phyloP scores from a whole-genome alignment of 37 sponge, comb jelly and placozoan species.

The Eunapius fragilis region DNA sequence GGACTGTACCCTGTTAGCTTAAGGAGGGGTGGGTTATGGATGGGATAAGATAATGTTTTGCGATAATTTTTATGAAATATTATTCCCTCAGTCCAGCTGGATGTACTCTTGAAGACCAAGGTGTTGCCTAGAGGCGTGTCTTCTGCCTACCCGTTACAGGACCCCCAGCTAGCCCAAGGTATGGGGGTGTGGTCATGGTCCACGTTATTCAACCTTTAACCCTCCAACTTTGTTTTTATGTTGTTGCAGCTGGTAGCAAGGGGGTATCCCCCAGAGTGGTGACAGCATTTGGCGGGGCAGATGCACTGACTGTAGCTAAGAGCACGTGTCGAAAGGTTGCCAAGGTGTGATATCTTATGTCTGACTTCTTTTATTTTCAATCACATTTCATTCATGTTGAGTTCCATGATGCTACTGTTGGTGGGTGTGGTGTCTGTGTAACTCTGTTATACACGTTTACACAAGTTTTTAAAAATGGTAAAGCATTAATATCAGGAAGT shows the following conservation, averaged over 20 bases:
- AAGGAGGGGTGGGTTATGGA: too few species aligned
- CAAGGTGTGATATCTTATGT: neutral
- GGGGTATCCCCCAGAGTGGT: neutral
- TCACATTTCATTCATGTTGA: neutral
- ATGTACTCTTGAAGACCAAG: constrained; percentile 8
- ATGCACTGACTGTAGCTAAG: neutral
- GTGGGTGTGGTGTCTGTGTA: too few species aligned
- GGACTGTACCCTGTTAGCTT: too few species aligned
- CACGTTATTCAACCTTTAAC: neutral
- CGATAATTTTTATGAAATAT: neutral
- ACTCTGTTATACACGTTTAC: too few species aligned
- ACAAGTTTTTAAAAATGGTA: too few species aligned
- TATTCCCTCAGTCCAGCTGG: constrained; percentile 19
- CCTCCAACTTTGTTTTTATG: neutral
- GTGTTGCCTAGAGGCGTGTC: constrained; percentile 31
- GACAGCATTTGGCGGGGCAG: neutral
- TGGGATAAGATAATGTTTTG: too few species aligned
- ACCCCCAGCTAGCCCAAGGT: neutral
- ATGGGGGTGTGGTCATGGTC: neutral
- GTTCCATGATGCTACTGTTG: too few species aligned
- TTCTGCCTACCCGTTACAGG: constrained; percentile 10
- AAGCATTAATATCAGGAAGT: too few species aligned
- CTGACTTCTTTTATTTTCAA: neutral
- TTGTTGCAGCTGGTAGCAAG: neutral
- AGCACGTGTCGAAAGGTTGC: neutral